Evolutionary conservation across 2,888 invertebrate genomes (phyloP), one percentile per base, ranked within the genome.

Genomic region (Eutolmus rufibarbis): DNA sequence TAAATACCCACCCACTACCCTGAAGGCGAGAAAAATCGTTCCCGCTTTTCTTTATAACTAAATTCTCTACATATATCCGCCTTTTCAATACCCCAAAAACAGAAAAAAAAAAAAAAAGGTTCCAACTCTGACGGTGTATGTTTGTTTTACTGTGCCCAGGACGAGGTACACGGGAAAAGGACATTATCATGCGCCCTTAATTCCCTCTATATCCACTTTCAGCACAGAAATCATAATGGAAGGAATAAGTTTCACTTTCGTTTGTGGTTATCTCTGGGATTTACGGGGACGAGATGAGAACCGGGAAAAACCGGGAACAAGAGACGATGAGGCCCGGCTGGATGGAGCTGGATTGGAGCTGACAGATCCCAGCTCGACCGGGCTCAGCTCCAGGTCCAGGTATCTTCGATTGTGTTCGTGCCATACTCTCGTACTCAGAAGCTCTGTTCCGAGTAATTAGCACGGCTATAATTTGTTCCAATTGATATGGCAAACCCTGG

Each of bases 181-280:
- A 86, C 86, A 86, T 86, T 86, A 86, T 86, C 86, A 86, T 86
- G 86, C 86, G 86, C 86, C 66, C 86, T 86, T 86, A 78, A 86
- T 79, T 56, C 78, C 56, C 56, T 56, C 66, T 66, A 74, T 85
- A 85, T 74, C 85, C 85, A 85, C 74, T 85, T 85, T 85, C 85
- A 85, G 74, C 85, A 74, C 46, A 85, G 85, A 85, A 74, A 85
- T 85, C 74, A 85, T 74, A 85, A 85, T 85, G 85, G 34, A 85
- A 46, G 85, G 43, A 85, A 85, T 40, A 85, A 85, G 85, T 85
- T 85, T 85, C 85, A 85, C 85, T 85, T 85, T 85, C 85, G 74
- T 85, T 74, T 74, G 85, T 46, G 74, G 74, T 85, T 85, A 46
- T 85, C 85, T 85, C 34, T n/a, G 37, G 57, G 82, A 82, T 82